Conservation (phyloP, 2,797 vertebrate species). For the Orientallactaga sibirica region DNA sequence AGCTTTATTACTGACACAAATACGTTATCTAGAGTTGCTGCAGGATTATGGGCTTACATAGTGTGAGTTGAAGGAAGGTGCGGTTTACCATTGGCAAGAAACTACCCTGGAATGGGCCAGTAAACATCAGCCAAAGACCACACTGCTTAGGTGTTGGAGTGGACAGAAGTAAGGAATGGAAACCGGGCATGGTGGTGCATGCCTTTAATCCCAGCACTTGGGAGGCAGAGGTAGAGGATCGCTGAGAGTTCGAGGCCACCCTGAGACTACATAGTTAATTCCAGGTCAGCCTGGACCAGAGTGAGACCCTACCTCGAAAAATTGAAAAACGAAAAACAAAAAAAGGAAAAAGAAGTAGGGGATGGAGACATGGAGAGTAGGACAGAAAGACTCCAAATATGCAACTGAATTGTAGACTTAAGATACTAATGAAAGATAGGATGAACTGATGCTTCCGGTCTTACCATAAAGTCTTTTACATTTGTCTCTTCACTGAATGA, state of each 20-base stretch:
- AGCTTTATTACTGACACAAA: constrained; percentile 52
- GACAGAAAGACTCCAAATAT: not conserved
- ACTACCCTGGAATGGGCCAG: not conserved
- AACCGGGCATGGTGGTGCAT: too few relatives aligned
- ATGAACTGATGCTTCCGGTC: not conserved
- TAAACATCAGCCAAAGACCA: not conserved
- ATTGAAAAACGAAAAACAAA: too few relatives aligned
- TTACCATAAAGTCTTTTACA: not conserved
- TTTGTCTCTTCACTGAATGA: constrained; percentile 21
- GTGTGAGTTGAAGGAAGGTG: constrained; percentile 11
- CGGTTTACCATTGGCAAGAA: not conserved
- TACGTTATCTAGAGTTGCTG: constrained; percentile 40
- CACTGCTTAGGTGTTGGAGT: not conserved
- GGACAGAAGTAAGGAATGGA: not conserved
- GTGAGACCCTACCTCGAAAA: too few relatives aligned
- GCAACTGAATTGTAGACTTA: not conserved
- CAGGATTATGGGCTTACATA: constrained; percentile 12
- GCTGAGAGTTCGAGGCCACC: too few relatives aligned
- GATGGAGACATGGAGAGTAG: not conserved
- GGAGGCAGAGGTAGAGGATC: too few relatives aligned
- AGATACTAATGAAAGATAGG: not conserved
- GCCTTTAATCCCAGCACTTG: too few relatives aligned
- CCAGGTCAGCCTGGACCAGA: too few relatives aligned
- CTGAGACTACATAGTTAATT: too few relatives aligned
- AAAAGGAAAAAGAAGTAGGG: too few relatives aligned